Conservation (phyloP, 1,140 invertebrate species). For the Papilio polyxenes region DNA sequence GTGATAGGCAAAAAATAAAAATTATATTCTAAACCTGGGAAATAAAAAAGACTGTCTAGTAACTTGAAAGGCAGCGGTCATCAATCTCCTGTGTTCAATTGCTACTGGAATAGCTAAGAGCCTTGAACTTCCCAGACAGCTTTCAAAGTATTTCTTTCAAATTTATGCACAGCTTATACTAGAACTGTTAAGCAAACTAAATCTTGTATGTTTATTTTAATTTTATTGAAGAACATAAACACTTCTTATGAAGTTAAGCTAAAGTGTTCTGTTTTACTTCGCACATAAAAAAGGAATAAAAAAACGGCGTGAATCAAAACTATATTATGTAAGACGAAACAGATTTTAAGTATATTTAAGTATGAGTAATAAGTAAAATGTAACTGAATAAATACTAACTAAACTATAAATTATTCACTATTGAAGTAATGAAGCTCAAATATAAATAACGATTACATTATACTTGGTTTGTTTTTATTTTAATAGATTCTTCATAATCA, state of each 20-base stretch:
- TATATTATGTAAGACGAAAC: too few relatives aligned
- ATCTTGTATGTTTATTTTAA: constrained; percentile 37
- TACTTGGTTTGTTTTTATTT: too few relatives aligned
- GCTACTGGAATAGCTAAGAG: not conserved
- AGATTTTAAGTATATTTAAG: too few relatives aligned
- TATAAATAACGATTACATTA: too few relatives aligned
- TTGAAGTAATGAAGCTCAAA: too few relatives aligned
- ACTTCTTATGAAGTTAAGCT: not conserved
- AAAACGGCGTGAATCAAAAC: not conserved
- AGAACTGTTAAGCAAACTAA: constrained; percentile 29
- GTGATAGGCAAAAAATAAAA: not conserved
- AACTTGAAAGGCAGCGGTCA: not conserved
- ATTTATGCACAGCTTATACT: not conserved
- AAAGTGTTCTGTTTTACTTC: not conserved
- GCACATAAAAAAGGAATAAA: not conserved
- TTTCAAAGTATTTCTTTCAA: not conserved
- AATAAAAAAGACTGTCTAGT: not conserved
- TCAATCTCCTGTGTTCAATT: not conserved
- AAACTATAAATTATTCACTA: too few relatives aligned
- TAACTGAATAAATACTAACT: too few relatives aligned
- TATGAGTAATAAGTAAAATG: too few relatives aligned
- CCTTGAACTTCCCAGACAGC: constrained; percentile 8
- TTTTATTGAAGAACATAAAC: not conserved
- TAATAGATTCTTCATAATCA: too few relatives aligned
- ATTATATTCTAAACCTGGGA: not conserved